Conservation (phyloP, 2,113 vertebrate genomes). For the Neotoma lepida region DNA sequence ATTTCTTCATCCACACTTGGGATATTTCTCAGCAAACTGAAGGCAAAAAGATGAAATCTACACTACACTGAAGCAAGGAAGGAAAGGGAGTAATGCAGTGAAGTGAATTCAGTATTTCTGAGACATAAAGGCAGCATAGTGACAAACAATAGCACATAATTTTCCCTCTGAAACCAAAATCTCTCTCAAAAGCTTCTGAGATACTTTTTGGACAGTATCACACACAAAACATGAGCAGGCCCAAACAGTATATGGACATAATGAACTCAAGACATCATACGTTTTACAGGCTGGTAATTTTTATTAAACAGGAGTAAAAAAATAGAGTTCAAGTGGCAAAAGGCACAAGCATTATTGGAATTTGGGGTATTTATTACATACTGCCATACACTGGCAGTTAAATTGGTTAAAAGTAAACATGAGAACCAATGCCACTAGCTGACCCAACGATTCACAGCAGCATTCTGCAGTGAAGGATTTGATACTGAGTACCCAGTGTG, state of each 20-base stretch:
- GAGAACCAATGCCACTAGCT: not conserved
- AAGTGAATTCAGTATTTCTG: slow-evolving; percentile 28
- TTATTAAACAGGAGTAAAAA: slow-evolving; percentile 9
- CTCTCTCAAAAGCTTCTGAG: not conserved
- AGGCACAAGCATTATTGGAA: not conserved
- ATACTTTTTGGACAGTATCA: not conserved
- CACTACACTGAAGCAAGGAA: not conserved
- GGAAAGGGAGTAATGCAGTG: not conserved
- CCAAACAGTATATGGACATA: not conserved
- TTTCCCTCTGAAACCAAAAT: not conserved
- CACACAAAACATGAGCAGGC: not conserved
- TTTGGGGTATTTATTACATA: not conserved
- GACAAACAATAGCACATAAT: not conserved
- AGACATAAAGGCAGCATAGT: not conserved
- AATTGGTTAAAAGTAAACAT: not conserved
- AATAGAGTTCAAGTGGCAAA: not conserved
- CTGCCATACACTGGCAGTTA: not conserved
- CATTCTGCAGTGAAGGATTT: not conserved
- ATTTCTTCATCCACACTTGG: not conserved
- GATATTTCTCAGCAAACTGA: slow-evolving; percentile 27
- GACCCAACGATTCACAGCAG: not conserved
- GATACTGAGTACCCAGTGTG: not conserved
- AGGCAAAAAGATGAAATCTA: not conserved
- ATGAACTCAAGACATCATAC: not conserved
- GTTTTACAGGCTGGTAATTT: not conserved